Base-by-base conservation (phyloP, 2,888 invertebrate genomes). In the Ectemnius lituratus region DNA sequence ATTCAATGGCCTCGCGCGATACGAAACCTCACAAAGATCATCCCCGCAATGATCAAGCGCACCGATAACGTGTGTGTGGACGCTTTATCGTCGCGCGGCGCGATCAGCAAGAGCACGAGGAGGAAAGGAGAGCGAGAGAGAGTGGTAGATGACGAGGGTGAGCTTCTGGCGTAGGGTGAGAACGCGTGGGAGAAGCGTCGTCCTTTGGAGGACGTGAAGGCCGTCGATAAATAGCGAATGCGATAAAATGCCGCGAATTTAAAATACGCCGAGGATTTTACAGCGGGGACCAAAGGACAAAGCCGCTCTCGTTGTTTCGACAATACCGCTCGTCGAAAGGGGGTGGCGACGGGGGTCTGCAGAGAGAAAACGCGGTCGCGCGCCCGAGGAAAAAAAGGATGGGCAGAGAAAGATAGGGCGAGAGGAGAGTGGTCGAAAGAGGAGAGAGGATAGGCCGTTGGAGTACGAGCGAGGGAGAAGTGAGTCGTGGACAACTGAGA, bases 221-320 rank as follows among this genome's bases (percentile, higher is more conserved):
- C 80, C 84, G 84, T 84, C 84, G 83, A 83, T 83, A 84, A 83
- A 83, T 83, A 82, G 82, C 82, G 84, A 83, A 82, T 84, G 83
- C 83, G 83, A 83, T 83, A 83, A 83, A 83, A 82, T 82, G 82
- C 84, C 83, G 83, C 84, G 84, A 83, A 83, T 83, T 84, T 84
- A 84, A 84, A 83, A 84, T 83, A 83, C 84, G 83, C 76, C 83
- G 80, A 84, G 83, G 83, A 75, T 83, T 83, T 83, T 82, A 83
- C 82, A 84, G 80, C 84, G 77, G 82, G 80, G 84, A 82, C 83
- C 84, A 83, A 83, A 84, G 84, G 83, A 84, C 84, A 84, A 84
- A 83, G 83, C 84, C 83, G 84, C 77, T 84, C 83, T 84, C 84
- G 84, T 85, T 84, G 84, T 84, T 84, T 84, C 83, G 84, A 84